Base-by-base conservation (phyloP, 2,888 invertebrate species). In the Flexamia atlantica region DNA sequence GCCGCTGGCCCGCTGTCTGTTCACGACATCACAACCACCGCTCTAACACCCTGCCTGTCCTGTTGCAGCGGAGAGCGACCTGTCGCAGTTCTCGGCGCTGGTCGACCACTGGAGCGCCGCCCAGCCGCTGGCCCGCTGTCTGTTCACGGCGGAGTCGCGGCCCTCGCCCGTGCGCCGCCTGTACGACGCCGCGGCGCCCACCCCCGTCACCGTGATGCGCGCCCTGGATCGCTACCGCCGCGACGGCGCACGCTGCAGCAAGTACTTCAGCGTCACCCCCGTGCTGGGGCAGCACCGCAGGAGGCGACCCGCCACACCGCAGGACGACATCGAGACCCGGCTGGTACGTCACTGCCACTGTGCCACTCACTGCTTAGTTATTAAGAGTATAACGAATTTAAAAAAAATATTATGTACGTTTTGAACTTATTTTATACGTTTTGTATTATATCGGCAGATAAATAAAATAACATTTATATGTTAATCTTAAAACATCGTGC, bases 251-350 rank as follows among this genome's bases (percentile, higher is more conserved):
- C 91, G 92, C 87, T 92, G 93, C 87, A 95, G 95, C 81, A 92
- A 94, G 86, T 94, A 94, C 92, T 94, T 96, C 90, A 92, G 96
- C 87, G 96, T 96, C 92, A 96, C 96, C 87, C 96, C 96, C 84
- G 94, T 96, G 84, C 93, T 97, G 88, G 94, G 95, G 87, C 92
- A 94, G 89, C 92, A 94, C 89, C 92, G 93, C 89, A 93, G 92
- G 88, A 80, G 76, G n/a, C 40, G 82, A 17, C 64, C 64, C 14
- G 64, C 64, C 64, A 30, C 25, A 5, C 92, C 95, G 86, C 94
- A 96, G 87, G 97, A 97, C 90, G 97, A 97, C 90, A 97, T 97
- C 89, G 97, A 97, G 91, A 97, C 96, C 85, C 93, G 95, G 91
- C 93, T 96, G 93, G 97, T 97, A 91, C 95, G 96, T 70, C 36